Conservation (phyloP, 1,140 invertebrate genomes). For the Theocolax elegans region DNA sequence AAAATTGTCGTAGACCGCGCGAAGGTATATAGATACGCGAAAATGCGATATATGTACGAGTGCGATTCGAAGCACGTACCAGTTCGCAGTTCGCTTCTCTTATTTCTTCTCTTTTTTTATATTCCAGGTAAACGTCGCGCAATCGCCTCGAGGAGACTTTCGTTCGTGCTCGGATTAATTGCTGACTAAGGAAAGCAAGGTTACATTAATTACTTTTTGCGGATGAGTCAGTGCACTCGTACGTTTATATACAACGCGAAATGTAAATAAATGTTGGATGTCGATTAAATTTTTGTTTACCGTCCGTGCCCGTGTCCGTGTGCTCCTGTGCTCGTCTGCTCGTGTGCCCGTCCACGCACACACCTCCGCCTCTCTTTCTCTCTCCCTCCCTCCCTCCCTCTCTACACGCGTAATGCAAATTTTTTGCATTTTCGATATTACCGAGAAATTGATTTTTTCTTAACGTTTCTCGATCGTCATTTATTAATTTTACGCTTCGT, state of each 20-base stretch:
- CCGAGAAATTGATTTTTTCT: slow-evolving; percentile 20
- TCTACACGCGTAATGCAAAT: not conserved
- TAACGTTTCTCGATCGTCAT: slow-evolving; percentile 2
- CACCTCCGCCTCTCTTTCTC: too few relatives aligned
- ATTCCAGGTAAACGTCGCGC: slow-evolving; percentile 57
- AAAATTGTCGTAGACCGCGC: slow-evolving; percentile 43
- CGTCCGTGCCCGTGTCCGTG: not conserved
- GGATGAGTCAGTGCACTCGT: slow-evolving; percentile 43
- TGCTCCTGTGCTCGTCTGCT: not conserved
- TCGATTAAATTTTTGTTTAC: slow-evolving; percentile 33
- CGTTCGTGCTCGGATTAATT: slow-evolving; percentile 60
- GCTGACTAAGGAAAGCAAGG: slow-evolving; percentile 61
- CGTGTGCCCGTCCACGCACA: not conserved
- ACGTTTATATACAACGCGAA: not conserved
- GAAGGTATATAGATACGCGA: too few relatives aligned
- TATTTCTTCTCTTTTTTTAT: slow-evolving; percentile 42
- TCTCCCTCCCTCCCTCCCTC: too few relatives aligned
- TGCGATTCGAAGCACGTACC: slow-evolving; percentile 58
- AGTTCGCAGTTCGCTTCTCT: slow-evolving; percentile 4
- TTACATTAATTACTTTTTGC: slow-evolving; percentile 53
- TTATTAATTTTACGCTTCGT: slow-evolving; percentile 23
- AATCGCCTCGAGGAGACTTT: slow-evolving; percentile 56
- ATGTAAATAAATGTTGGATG: slow-evolving; percentile 31
- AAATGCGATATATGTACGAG: slow-evolving; percentile 16
- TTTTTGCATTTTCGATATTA: not conserved